Conservation (phyloP, 2,113 vertebrate species). For the Pampusana beccarii region DNA sequence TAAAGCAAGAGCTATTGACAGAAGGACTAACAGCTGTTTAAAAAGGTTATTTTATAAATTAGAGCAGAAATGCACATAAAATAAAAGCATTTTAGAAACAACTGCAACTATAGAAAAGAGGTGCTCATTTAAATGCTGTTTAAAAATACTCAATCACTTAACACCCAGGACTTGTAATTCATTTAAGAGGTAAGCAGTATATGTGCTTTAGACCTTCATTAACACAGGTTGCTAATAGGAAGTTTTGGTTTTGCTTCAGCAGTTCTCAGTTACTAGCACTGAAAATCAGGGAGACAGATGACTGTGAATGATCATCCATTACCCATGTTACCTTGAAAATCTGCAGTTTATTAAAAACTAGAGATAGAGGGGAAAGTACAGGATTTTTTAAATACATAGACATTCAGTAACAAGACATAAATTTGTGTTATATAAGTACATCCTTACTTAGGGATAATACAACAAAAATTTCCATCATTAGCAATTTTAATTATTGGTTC, state of each 20-base stretch:
- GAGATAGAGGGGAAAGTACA: not conserved
- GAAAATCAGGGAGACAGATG: not conserved
- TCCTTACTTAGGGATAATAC: not conserved
- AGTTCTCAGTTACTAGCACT: not conserved
- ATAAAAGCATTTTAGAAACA: slow-evolving; percentile 59
- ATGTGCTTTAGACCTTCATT: not conserved
- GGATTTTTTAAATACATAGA: not conserved
- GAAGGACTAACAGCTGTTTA: slow-evolving; percentile 54
- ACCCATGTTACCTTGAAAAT: not conserved
- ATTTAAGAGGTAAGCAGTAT: not conserved
- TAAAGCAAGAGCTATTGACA: slow-evolving; percentile 48
- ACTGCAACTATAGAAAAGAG: slow-evolving; percentile 19
- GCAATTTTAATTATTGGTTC: not conserved
- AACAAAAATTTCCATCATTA: not conserved
- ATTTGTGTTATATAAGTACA: not conserved
- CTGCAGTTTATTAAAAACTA: not conserved
- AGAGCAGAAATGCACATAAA: slow-evolving; percentile 58
- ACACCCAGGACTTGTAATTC: slow-evolving; percentile 3
- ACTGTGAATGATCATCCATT: not conserved
- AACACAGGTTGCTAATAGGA: not conserved
- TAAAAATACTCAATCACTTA: slow-evolving; percentile 41
- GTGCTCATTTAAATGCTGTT: slow-evolving; percentile 47
- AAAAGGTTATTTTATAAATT: slow-evolving; percentile 51
- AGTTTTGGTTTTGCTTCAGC: not conserved
- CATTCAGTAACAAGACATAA: not conserved